These are phyloP conservation scores for Eulemur albifrons DNA, from an alignment of 2,797 vertebrate species.

Conservation along the genomic window DNA sequence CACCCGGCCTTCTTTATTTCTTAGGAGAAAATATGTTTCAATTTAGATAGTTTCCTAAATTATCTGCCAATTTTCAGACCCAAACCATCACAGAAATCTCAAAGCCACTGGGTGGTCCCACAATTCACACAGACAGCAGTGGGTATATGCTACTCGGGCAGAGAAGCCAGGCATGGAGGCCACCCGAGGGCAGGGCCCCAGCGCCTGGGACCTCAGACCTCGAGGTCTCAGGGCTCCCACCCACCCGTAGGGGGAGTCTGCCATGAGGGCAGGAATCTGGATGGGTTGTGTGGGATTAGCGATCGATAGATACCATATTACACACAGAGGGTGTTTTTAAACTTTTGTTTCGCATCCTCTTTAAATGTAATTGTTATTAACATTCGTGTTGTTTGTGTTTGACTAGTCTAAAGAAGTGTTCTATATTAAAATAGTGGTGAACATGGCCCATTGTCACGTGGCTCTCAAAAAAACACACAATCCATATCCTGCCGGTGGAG, in stretches of 20 bases:
- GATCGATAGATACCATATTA: too few relatives aligned
- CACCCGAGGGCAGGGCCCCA: fast-evolving
- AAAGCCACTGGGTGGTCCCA: background rate
- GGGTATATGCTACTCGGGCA: too few relatives aligned
- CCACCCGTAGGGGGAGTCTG: fast-evolving
- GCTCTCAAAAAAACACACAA: fast-evolving
- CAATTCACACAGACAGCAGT: background rate
- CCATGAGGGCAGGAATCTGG: background rate
- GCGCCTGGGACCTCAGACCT: background rate
- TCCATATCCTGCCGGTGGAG: background rate
- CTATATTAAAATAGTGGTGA: too few relatives aligned
- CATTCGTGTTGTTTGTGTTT: too few relatives aligned
- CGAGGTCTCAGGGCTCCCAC: fast-evolving
- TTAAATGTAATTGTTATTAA: background rate
- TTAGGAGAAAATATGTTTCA: background rate
- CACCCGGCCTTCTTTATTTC: background rate
- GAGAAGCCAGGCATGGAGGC: fast-evolving
- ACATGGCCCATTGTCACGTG: fast-evolving
- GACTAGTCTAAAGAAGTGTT: background rate
- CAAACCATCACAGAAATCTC: background rate
- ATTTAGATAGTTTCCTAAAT: background rate
- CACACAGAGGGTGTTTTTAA: background rate
- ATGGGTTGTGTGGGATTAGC: background rate
- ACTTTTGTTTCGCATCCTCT: background rate
- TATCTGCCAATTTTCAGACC: background rate